These are phyloP conservation scores for Eilema depressum DNA, from an alignment of 2,888 invertebrate species.

Conservation along the genomic window DNA sequence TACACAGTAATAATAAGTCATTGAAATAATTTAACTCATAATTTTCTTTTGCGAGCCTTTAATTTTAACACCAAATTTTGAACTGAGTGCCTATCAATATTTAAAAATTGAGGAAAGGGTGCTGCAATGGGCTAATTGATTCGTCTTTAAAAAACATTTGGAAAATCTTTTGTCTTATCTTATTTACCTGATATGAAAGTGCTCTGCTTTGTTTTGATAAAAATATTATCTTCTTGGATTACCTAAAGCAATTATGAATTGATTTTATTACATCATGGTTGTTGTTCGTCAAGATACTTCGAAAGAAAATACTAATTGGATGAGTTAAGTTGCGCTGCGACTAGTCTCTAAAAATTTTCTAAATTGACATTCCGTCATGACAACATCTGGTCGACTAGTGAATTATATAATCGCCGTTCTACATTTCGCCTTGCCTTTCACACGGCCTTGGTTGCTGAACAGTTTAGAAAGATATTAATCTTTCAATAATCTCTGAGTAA, in stretches of 20 bases:
- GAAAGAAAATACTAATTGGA: no score
- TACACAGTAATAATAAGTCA: neutral
- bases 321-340: neutral
- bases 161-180: no score
- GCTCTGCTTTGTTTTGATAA: neutral
- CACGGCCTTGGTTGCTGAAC: neutral
- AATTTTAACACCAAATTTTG: neutral
- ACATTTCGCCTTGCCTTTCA: neutral
- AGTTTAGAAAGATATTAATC: slow-evolving; percentile 1
- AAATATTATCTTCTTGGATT: neutral
- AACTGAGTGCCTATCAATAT: neutral
- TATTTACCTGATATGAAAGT: neutral
- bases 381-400: neutral
- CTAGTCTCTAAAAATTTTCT: neutral
- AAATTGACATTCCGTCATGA: neutral
- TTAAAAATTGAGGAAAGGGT: neutral
- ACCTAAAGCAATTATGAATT: no score
- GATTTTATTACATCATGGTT: no score
- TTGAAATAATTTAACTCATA: neutral
- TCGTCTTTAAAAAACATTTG: neutral
- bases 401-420: neutral
- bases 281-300: no score
- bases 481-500: slow-evolving; percentile 8
- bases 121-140: neutral
- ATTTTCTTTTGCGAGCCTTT: neutral